Evolutionary conservation across 64 coral and sea anemone genomes (phyloP).

Genomic region (Trachythela sp.): DNA sequence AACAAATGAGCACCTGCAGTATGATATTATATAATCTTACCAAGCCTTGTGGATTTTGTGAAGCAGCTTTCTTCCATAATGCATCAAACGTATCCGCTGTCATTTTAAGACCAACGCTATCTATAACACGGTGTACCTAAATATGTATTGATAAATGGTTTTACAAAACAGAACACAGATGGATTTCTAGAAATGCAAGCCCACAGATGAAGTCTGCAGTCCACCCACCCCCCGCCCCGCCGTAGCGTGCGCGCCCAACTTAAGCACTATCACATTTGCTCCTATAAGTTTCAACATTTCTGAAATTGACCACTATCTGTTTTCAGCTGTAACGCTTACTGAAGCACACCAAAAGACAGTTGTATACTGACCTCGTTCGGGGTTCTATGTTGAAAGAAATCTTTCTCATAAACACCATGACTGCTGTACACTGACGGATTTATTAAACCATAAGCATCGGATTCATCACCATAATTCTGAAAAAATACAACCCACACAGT

Average conservation of each 20-base stretch:
- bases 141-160: neutral
- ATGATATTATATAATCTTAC: constrained; percentile 60
- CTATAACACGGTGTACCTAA: constrained; percentile 91
- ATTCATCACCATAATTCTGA: constrained; percentile 98
- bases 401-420: constrained; percentile 84
- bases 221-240: no score
- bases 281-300: no score
- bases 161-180: neutral
- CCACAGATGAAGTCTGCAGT: no score
- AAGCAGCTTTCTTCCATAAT: constrained; percentile 76
- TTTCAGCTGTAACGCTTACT: no score
- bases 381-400: constrained; percentile 86
- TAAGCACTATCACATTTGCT: no score
- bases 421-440: constrained; percentile 97
- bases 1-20: no score
- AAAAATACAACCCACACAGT: neutral
- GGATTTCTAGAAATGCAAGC: neutral
- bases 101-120: constrained; percentile 92
- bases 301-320: no score
- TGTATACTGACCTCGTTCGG: constrained; percentile 65
- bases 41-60: constrained; percentile 59
- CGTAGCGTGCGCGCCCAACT: no score
- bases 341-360: neutral
- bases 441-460: constrained; percentile 94
- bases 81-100: constrained; percentile 79